Evolutionary conservation across 1,140 invertebrate genomes (phyloP).

Genomic region (Spodoptera frugiperda): DNA sequence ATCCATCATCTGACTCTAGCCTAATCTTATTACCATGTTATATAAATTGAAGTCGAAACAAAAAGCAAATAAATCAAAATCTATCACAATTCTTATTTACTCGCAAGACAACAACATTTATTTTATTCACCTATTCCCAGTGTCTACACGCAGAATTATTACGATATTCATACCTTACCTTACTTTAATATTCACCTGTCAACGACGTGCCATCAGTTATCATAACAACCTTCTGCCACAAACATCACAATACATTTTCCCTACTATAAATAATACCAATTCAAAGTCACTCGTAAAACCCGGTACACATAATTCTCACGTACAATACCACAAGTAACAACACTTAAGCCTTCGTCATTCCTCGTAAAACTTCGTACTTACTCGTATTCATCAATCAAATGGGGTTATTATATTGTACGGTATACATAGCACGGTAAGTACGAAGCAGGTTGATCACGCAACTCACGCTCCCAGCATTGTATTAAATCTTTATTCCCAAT

Average conservation of each 20-base stretch:
- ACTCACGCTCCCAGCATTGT: conserved; percentile 47
- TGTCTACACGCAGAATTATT: not conserved
- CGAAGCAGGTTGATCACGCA: conserved; percentile 45
- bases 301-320: conserved; percentile 17
- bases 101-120: not conserved
- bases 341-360: conserved; percentile 20
- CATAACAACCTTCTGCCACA: conserved; percentile 19
- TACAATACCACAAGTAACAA: conserved; percentile 16
- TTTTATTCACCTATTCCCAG: conserved; percentile 7
- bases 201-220: conserved; percentile 20
- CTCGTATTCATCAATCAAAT: conserved; percentile 61
- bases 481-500: conserved; percentile 48
- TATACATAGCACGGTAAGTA: conserved; percentile 43
- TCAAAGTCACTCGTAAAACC: conserved; percentile 37
- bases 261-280: conserved; percentile 29
- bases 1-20: too few species aligned
- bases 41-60: not conserved
- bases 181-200: conserved; percentile 12
- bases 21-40: too few species aligned
- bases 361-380: conserved; percentile 38
- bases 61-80: not conserved
- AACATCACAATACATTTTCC: conserved; percentile 29
- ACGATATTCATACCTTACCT: conserved; percentile 13
- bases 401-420: conserved; percentile 54
- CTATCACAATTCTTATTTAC: not conserved